Conservation (phyloP, 2,113 vertebrate genomes). For the Heterochromis multidens region DNA sequence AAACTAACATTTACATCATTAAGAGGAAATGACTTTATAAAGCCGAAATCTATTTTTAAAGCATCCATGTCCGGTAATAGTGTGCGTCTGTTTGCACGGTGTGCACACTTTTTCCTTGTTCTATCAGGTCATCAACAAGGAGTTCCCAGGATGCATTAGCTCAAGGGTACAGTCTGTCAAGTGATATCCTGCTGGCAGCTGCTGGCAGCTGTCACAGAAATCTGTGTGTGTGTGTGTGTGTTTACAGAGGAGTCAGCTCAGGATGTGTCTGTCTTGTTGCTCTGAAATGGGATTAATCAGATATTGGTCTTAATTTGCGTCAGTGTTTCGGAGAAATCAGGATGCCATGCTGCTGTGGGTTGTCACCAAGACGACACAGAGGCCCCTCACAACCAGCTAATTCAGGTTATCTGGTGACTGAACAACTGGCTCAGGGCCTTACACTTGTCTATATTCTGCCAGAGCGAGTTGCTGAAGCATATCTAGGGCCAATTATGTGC, state of each 20-base stretch:
- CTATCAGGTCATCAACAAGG: not conserved
- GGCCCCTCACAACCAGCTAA: slow-evolving; percentile 8
- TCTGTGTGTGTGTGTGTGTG: not conserved
- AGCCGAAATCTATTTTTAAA: slow-evolving; percentile 2
- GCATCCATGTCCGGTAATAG: not conserved
- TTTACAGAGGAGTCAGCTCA: not conserved
- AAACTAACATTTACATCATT: slow-evolving; percentile 17
- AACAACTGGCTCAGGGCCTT: not conserved
- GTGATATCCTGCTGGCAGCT: slow-evolving; percentile 30
- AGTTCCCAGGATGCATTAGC: slow-evolving; percentile 33
- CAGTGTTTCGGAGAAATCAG: slow-evolving; percentile 29
- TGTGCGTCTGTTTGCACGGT: not conserved
- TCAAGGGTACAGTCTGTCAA: slow-evolving; percentile 19
- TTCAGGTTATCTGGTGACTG: slow-evolving; percentile 26
- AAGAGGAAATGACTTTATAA: not conserved
- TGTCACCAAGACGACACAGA: slow-evolving; percentile 16
- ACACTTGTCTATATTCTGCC: not conserved
- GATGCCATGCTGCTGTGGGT: slow-evolving; percentile 10
- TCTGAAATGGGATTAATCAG: slow-evolving; percentile 18
- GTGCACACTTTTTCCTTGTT: not conserved
- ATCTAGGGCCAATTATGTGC: slow-evolving; percentile 10
- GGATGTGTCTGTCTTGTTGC: slow-evolving; percentile 5
- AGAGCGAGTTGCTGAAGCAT: slow-evolving; percentile 20
- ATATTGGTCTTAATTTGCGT: not conserved
- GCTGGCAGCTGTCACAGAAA: slow-evolving; percentile 29